Base-by-base conservation (phyloP, 35 echinoderm and acorn worm species). In the Apostichopus japonicus region DNA sequence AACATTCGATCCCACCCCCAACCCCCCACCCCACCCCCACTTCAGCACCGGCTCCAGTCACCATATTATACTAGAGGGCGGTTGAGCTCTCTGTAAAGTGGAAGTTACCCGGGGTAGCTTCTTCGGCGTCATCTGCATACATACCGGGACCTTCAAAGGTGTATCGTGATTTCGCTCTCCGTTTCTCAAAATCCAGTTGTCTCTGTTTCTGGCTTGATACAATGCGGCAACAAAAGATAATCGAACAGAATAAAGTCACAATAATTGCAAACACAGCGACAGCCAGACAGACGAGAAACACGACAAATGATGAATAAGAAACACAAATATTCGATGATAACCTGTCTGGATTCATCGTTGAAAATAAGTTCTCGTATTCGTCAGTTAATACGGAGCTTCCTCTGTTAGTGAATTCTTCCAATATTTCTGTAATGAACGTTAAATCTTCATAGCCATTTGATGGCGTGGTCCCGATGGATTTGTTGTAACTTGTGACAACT, bases 141-240 rank as follows among this genome's bases (percentile, higher is more conserved):
- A 86, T 8, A n/a, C 58, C 83, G 22, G 83, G 83, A 16, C 83
- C 83, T 9, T 86, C 25, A 54, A 59, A 86, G n/a, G 83, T 22
- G 17, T 54, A 86, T 16, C 57, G 44, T 24, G 10, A 53, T 33
- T 6, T 33, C 25, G 6, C 24, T 80, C 21, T 14, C 8, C 8
- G 11, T 44, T 80, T 80, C 6, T 80, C 52, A 51, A 80, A 80
- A 53, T 80, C 78, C 78, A 80, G 23, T 80, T 65, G n/a, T 59
- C 54, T 86, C 54, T 54, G 5, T 56, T 24, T 65, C 57, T 86
- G 44, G n/a, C 21, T 9, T 86, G 83, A 86, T 21, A 56, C 61
- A 54, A 54, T 17, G 1, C 9, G 54, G 19, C 44, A 59, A 23
- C 83, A 86, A 65, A 86, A 86, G 24, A 56, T 59, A 17, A 24